Evolutionary conservation across 2,113 vertebrate species (phyloP), one percentile per base, ranked within the genome.

Genomic region (Stigmatopora nigra): DNA sequence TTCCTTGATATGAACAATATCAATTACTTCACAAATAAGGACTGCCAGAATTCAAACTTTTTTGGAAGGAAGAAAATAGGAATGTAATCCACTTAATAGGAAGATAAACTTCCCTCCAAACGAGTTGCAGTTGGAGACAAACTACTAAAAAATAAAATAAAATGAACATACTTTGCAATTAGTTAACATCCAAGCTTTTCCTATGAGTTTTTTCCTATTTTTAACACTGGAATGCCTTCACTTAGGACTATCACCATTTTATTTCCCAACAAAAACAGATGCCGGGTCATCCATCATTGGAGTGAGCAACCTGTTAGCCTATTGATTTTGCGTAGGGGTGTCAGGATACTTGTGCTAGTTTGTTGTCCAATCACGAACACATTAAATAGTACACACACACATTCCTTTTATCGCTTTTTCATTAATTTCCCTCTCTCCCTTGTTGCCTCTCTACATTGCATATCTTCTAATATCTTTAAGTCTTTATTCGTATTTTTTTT

Each of bases 281-380:
- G 44, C 66, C 64, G 70, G 73, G 77, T 79, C 77, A 84, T 86
- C 78, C 80, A 85, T 88, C 86, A 85, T 72, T 14, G 53, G 46
- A 72, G 82, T 79, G 74, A 71, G 63, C 35, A 67, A 85, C 78
- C 85, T 65, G 80, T 55, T 82, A 81, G 78, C 81, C 81, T 85
- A 85, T 87, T 10, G 84, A 87, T 88, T 86, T 72, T 71, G 31
- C 38, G 51, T 67, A 84, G 58, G 25, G 48, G 62, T 68, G 79
- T 76, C 80, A 67, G 70, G 70, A 71, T 17, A 14, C 53, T 16
- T 8, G 53, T 11, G 22, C 20, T 15, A 22, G 22, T 56, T 56
- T 56, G 53, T 31, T 13, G 72, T 71, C 69, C 61, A 63, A 77
- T 81, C 67, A 79, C 59, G 51, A 22, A 56, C 48, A 70, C 62